Evolutionary conservation across 2,888 invertebrate genomes (phyloP).

Genomic region (Dexiosoma caninum): DNA sequence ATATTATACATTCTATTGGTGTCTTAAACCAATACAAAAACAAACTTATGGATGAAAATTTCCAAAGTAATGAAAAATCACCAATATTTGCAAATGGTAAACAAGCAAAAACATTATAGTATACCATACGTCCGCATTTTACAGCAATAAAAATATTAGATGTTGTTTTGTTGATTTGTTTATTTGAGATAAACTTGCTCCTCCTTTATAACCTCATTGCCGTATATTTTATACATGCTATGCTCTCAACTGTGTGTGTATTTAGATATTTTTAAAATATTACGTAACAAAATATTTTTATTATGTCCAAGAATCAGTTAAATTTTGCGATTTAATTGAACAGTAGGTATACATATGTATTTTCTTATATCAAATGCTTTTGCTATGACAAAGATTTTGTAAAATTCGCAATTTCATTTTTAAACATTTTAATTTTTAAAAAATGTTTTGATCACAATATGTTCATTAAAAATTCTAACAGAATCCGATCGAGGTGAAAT

Average conservation of each 20-base stretch:
- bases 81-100: conserved; percentile 46
- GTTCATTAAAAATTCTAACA: no score
- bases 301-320: conserved; percentile 4
- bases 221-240: not conserved
- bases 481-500: not conserved
- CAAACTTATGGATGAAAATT: conserved; percentile 3
- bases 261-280: conserved; percentile 71
- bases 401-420: no score
- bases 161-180: not conserved
- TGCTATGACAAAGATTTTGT: no score
- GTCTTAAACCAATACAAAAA: conserved; percentile 28
- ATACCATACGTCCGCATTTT: not conserved
- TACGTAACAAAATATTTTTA: conserved; percentile 69
- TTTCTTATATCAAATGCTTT: no score
- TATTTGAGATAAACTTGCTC: conserved; percentile 16
- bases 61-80: conserved; percentile 42
- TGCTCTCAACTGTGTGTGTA: not conserved
- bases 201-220: conserved; percentile 18
- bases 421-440: no score
- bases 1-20: not conserved
- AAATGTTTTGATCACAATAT: no score
- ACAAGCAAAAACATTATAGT: not conserved
- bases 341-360: not conserved
- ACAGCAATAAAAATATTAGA: not conserved
- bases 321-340: not conserved